Conservation (phyloP, 2,113 vertebrate genomes). For the Crotalus helleri region DNA sequence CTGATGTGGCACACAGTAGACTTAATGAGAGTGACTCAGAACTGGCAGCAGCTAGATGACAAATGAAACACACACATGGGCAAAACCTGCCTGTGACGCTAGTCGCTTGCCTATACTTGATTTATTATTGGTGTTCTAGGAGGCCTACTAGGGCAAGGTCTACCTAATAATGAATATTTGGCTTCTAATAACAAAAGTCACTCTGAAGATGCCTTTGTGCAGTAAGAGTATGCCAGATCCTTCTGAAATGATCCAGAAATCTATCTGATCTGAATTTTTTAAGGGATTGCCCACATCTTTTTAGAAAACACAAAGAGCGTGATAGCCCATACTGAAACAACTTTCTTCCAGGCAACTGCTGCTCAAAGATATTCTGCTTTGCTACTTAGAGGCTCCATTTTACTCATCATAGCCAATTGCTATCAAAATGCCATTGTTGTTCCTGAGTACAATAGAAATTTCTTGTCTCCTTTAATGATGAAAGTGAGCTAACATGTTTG, state of each 20-base stretch:
- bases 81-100: not conserved
- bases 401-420: not conserved
- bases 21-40: slow-evolving; percentile 11
- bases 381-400: not conserved
- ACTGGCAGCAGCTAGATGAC: not conserved
- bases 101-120: not conserved
- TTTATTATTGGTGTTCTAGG: not conserved
- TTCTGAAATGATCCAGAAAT: not conserved
- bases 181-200: not conserved
- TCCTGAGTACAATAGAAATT: not conserved
- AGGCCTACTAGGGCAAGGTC: not conserved
- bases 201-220: not conserved
- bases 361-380: not conserved
- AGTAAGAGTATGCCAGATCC: not conserved
- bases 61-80: not conserved
- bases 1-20: not conserved
- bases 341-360: not conserved
- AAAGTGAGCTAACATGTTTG: not conserved
- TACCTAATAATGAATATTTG: not conserved
- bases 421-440: not conserved
- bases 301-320: not conserved
- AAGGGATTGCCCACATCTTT: not conserved
- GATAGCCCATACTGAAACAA: not conserved
- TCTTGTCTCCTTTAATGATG: not conserved
- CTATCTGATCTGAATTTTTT: not conserved